Base-by-base conservation (phyloP, 1,140 invertebrate species). In the Euura lappo region DNA sequence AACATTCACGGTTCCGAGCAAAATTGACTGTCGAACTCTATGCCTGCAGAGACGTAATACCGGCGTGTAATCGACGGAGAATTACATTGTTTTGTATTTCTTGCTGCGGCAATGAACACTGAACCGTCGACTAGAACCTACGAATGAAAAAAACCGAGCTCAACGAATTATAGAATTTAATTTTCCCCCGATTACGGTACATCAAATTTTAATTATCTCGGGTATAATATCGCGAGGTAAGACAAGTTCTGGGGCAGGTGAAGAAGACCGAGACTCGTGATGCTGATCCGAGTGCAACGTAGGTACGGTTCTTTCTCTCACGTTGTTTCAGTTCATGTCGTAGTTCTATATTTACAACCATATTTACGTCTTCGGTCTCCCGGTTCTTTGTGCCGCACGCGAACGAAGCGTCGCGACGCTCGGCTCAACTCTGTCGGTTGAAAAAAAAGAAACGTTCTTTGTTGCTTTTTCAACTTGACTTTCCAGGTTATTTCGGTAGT, bases 391-490 rank as follows among this genome's bases (percentile, higher is more conserved):
- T 60, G 13, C 51, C 51, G 8, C 8, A 60, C 51, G n/a, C 51
- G n/a, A n/a, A n/a, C 51, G 51, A n/a, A 8, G 28, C 28, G 28
- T 28, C 28, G 28, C 28, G 28, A 28, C 28, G 28, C 28, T 28
- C 28, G 28, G 28, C 28, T 28, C 28, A 28, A 28, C 28, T 28
- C 28, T 28, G 28, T 28, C 28, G 28, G 28, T 28, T 28, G 51
- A 6, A 60, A 60, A n/a, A 60, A 60, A 60, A 60, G 6, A 8
- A 28, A 28, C 28, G 28, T 60, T 60, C 51, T 60, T 60, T 6
- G 51, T 60, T 60, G 10, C 51, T 60, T 60, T 60, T 60, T 60
- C 10, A 60, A 60, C 51, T 60, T 60, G 51, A 60, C 51, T 60
- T 60, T 60, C 13, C 51, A 60, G 51, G 51, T 60, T 60, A 60